Evolutionary conservation across 2,113 vertebrate genomes (phyloP).

Genomic region (Rhinoderma darwinii): DNA sequence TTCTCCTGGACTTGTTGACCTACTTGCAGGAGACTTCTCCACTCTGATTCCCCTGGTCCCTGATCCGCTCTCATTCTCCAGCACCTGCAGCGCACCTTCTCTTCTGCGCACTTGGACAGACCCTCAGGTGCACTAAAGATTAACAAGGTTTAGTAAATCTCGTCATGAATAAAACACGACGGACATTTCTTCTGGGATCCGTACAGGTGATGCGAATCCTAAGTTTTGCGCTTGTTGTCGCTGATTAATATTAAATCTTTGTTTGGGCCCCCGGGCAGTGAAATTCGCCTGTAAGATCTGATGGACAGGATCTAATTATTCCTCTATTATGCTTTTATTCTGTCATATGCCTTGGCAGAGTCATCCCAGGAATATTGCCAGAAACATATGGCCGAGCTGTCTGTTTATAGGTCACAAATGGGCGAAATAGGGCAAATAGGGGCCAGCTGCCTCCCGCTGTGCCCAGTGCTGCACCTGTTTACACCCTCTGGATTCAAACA

Average conservation of each 20-base stretch:
- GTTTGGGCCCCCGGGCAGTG: neutral
- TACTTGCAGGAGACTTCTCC: constrained; percentile 7
- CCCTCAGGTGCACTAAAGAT: constrained; percentile 46
- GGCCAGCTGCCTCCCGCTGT: neutral
- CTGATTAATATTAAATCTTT: constrained; percentile 21
- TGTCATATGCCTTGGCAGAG: constrained; percentile 6
- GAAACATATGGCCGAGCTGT: constrained; percentile 4
- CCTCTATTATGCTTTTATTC: constrained; percentile 1
- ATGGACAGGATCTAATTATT: constrained; percentile 34
- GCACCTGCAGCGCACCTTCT: constrained; percentile 9
- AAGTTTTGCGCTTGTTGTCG: constrained; percentile 7
- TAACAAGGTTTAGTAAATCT: constrained; percentile 55
- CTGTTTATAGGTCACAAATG: constrained; percentile 28
- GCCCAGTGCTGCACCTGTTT: neutral
- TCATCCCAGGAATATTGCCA: constrained; percentile 9
- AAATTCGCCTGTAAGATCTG: constrained; percentile 34
- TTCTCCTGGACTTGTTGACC: constrained; percentile 10
- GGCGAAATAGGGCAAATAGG: neutral
- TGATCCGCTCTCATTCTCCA: neutral
- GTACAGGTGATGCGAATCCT: constrained; percentile 26
- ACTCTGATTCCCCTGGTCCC: neutral
- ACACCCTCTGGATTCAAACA: neutral
- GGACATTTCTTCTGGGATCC: neutral
- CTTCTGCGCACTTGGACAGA: constrained; percentile 23
- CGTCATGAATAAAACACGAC: constrained; percentile 51